Base-by-base conservation (phyloP, 2,797 vertebrate species). In the Varecia variegata region DNA sequence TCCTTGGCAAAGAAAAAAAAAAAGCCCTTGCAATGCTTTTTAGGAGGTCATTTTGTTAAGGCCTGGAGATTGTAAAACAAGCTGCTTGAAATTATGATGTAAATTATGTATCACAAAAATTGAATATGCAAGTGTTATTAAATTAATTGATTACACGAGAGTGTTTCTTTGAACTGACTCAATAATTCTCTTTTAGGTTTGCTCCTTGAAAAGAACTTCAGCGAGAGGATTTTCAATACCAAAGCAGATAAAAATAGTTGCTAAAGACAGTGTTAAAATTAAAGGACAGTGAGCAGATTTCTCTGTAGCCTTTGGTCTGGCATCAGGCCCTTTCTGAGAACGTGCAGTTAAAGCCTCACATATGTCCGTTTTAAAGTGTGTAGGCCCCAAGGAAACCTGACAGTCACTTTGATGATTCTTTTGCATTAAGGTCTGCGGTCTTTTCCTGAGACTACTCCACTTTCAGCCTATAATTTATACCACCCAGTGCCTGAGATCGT, bases 121-220 rank as follows among this genome's bases (percentile, higher is more conserved):
- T 65, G 32, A 96, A 62, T 76, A 47, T 74, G 71, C 50, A 73
- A 87, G 11, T 84, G 12, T 52, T 84, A 67, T 91, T 80, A 86
- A 90, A 90, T 90, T 62, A 84, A 90, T 56, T 96, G 15, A 95
- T 71, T 83, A 71, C 0, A 91, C 43, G n/a, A 81, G 14, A 70
- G 13, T n/a, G 2, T 71, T 90, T 52, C 27, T 74, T 82, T 62
- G 9, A 83, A 84, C 0, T 18, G 52, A 92, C 65, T 15, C 4
- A 47, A 50, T 92, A 86, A 82, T 4, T 74, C 45, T 92, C 7
- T 90, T 2, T 74, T 82, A 70, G 6, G 54, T 95, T 71, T 84
- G 3, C 14, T 86, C 10, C 10, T 81, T 84, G 50, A 43, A 81
- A 90, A 40, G 17, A 88, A 95, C 1, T 68, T 88, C 12, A 85